Percentiles rank a stretch among this genome's conserved stretches.
Evolutionary conservation across 2,113 vertebrate genomes (phyloP).

Genomic region (Callithrix jacchus): DNA sequence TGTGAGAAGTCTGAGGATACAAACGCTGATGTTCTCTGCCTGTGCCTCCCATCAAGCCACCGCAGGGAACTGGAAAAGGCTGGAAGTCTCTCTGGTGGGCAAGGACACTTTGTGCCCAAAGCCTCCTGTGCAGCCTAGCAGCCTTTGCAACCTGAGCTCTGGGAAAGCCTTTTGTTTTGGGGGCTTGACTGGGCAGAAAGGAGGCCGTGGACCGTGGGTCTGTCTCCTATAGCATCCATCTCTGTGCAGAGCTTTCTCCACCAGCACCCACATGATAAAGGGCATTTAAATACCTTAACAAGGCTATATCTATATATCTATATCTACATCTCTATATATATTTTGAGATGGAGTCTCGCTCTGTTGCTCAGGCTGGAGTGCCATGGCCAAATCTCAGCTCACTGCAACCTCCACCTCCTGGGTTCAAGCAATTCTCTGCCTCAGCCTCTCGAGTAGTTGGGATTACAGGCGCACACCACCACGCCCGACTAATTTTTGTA

Average conservation of each 20-base stretch:
- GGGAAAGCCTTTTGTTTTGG: background rate
- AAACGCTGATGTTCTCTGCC: background rate
- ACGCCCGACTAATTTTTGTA: no score
- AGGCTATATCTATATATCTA: background rate
- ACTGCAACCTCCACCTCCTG: no score
- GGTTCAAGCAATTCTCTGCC: no score
- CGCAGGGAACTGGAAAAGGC: background rate
- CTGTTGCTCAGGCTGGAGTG: no score
- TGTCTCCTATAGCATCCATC: accelerated
- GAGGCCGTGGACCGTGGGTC: background rate
- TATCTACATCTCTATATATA: no score
- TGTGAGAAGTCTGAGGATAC: background rate
- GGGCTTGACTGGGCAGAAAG: background rate
- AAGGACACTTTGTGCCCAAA: background rate
- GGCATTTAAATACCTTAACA: background rate
- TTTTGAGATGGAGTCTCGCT: no score
- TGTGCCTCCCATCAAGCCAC: background rate
- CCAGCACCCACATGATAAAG: background rate
- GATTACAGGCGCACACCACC: no score
- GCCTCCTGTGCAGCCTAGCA: background rate
- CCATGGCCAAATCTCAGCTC: no score
- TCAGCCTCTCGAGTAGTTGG: no score
- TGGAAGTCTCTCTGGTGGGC: no score
- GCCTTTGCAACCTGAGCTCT: no score
- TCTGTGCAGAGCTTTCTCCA: background rate